Percentiles rank a stretch among this genome's conserved stretches.
These are phyloP conservation scores for Cosmia trapezina DNA, from an alignment of 2,888 invertebrate genomes.

Conservation along the genomic window DNA sequence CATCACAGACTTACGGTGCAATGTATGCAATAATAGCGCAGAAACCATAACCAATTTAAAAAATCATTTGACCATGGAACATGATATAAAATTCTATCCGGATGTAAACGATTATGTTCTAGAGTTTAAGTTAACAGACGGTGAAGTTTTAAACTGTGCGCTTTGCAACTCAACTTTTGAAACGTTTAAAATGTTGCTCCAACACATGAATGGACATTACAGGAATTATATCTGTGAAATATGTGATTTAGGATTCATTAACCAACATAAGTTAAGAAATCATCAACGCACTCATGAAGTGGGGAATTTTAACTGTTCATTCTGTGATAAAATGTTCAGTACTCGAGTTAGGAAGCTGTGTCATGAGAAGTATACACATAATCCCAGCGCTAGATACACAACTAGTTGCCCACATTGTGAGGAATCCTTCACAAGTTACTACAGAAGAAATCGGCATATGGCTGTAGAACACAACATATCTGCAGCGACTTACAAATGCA, in stretches of 20 bases:
- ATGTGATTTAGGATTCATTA: constrained; percentile 84
- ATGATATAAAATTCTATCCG: constrained; percentile 79
- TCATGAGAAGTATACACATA: constrained; percentile 85
- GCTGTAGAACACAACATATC: constrained; percentile 78
- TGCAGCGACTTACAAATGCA: constrained; percentile 83
- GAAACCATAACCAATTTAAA: constrained; percentile 76
- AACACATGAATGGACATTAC: constrained; percentile 87
- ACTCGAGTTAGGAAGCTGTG: constrained; percentile 79
- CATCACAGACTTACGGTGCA: constrained; percentile 81
- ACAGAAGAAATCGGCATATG: constrained; percentile 85
- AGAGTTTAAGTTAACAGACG: constrained; percentile 80
- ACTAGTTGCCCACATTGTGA: constrained; percentile 84
- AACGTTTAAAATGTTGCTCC: constrained; percentile 83
- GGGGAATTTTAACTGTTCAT: constrained; percentile 80
- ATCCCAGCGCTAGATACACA: constrained; percentile 78
- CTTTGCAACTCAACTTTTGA: constrained; percentile 82
- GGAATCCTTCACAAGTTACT: constrained; percentile 82
- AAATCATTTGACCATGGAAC: constrained; percentile 76
- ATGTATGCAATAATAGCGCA: constrained; percentile 70
- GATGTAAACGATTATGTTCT: constrained; percentile 81
- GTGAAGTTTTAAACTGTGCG: constrained; percentile 79
- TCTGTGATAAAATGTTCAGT: constrained; percentile 82
- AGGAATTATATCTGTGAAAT: constrained; percentile 84
- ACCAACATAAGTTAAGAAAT: constrained; percentile 80
- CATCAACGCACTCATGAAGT: constrained; percentile 82